These are phyloP conservation scores for Perizoma affinitatum DNA, from an alignment of 2,888 invertebrate genomes.

Conservation along the genomic window DNA sequence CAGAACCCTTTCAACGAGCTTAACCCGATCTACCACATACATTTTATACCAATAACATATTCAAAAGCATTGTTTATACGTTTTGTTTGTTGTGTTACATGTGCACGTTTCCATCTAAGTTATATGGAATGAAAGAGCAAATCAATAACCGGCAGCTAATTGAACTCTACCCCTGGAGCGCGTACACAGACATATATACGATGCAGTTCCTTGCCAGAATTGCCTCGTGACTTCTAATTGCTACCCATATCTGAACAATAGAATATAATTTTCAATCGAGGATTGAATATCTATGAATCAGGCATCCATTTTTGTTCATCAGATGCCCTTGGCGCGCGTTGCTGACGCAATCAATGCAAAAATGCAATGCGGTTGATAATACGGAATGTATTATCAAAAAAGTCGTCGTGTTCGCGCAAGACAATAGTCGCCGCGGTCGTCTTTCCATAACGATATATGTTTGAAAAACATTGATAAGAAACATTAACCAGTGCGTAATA, in stretches of 20 bases:
- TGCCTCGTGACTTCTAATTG: slow-evolving; percentile 5
- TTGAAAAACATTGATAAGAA: slow-evolving; percentile 38
- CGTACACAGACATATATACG: neutral
- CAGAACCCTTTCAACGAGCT: too few relatives aligned
- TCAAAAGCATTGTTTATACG: too few relatives aligned
- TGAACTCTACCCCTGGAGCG: too few relatives aligned
- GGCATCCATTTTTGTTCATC: slow-evolving; percentile 37
- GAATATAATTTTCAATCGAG: slow-evolving; percentile 11
- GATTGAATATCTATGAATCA: slow-evolving; percentile 27
- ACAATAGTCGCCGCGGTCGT: slow-evolving; percentile 47
- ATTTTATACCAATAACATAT: too few relatives aligned
- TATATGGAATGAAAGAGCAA: too few relatives aligned
- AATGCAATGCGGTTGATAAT: too few relatives aligned
- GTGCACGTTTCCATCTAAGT: too few relatives aligned
- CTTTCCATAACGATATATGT: slow-evolving; percentile 49
- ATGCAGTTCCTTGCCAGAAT: slow-evolving; percentile 12
- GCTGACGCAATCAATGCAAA: slow-evolving; percentile 46
- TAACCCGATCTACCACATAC: too few relatives aligned
- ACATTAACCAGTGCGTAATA: slow-evolving; percentile 10
- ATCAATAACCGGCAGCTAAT: too few relatives aligned
- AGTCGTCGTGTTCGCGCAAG: slow-evolving; percentile 40
- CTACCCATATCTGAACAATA: slow-evolving; percentile 17
- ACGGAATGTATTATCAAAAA: slow-evolving; percentile 59
- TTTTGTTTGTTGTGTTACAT: too few relatives aligned
- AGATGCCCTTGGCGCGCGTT: slow-evolving; percentile 50